Base-by-base conservation (phyloP, 2,797 vertebrate genomes). In the Xyrichtys novacula region DNA sequence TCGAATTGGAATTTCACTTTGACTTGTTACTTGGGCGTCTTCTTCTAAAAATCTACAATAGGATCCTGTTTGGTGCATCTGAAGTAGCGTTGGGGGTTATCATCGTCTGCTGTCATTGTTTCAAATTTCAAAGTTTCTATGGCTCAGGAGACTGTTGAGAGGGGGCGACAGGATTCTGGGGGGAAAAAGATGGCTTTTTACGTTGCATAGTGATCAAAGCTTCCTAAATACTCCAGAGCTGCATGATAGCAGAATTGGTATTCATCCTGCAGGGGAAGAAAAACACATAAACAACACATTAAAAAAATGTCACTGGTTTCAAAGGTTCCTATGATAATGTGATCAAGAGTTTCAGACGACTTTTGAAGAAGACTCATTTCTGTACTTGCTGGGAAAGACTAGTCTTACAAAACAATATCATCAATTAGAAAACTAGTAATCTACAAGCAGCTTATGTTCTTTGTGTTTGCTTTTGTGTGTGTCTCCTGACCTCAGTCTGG, bases 201-300 rank as follows among this genome's bases (percentile, higher is more conserved):
- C 95, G 97, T 99, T 98, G 98, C 98, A 98, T 99, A 99, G 97
- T 99, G 98, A 95, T 99, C 97, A 92, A 99, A 99, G 91, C 98
- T 99, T 86, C 98, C 98, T 89, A 99, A 95, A 90, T 99, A 99
- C 86, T 99, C 98, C 92, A 99, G 94, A 56, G 96, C 97, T 5
- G 98, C 98, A 78, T 98, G 98, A 81, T 99, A 99, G 85, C 97
- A 98, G 93, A 99, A 98, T 94, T 99, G 98, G 92, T 99, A 99
- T 79, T 99, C 97, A 6, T 99, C 98, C 97, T 99, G 93, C 0
- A 56, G 14, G 22, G 22, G 29, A 34, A 49, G 42, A 75, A 8
- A 76, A 32, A 80, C 7, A 75, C 5, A 76, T 11, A 71, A 1
- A 29, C 1, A 29, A 75, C 1, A 15, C 7, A 57, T 76, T 25